Evolutionary conservation across 1,140 invertebrate species (phyloP).

Genomic region (Episyrphus balteatus): DNA sequence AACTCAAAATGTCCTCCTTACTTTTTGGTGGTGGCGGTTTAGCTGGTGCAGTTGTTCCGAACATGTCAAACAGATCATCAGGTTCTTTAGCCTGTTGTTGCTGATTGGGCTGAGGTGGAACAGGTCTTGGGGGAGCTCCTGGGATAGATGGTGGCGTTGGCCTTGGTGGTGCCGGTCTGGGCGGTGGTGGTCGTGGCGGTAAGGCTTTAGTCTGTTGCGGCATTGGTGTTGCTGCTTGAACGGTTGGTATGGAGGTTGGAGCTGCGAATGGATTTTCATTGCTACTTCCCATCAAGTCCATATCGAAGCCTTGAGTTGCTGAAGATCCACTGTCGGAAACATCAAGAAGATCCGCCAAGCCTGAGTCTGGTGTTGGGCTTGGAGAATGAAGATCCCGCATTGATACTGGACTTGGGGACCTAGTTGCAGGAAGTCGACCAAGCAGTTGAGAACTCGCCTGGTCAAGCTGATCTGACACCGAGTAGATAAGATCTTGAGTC

Average conservation of each 20-base stretch:
- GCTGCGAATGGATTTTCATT: conserved; percentile 30
- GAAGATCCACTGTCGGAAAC: conserved; percentile 36
- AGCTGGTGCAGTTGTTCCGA: conserved; percentile 33
- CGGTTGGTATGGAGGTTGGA: conserved; percentile 24
- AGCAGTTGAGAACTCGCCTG: conserved; percentile 73
- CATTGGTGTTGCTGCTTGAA: conserved; percentile 20
- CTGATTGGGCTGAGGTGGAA: conserved; percentile 9
- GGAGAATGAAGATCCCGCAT: conserved; percentile 68
- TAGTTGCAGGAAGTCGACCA: conserved; percentile 67
- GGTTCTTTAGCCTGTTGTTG: conserved; percentile 8
- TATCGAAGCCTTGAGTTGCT: conserved; percentile 20
- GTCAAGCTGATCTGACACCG: conserved; percentile 79
- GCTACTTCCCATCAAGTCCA: conserved; percentile 15
- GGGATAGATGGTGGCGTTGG: conserved; percentile 35
- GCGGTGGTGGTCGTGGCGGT: conserved; percentile 32
- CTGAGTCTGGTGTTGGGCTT: conserved; percentile 64
- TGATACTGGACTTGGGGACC: conserved; percentile 69
- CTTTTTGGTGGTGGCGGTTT: conserved; percentile 39
- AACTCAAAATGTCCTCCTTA: conserved; percentile 52
- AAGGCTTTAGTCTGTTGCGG: conserved; percentile 20
- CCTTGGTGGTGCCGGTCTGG: conserved; percentile 36
- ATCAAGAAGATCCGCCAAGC: conserved; percentile 51
- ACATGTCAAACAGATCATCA: conserved; percentile 40
- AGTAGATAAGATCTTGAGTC: conserved; percentile 73
- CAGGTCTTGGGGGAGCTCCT: conserved; percentile 20